These are phyloP conservation scores for Plotosus lineatus DNA, from an alignment of 2,113 vertebrate species.

Conservation along the genomic window DNA sequence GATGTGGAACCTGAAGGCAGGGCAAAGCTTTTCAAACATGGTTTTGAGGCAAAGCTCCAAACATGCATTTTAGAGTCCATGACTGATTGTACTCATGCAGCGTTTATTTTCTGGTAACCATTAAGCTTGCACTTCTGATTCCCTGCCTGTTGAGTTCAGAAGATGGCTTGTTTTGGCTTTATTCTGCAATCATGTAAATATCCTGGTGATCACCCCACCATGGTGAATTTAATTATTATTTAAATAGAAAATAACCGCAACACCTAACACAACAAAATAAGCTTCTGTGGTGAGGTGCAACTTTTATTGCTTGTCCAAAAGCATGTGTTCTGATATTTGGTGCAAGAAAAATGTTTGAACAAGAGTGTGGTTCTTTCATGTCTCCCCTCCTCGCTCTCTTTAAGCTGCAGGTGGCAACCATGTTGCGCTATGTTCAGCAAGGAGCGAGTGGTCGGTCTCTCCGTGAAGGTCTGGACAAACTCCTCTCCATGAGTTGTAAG, in stretches of 20 bases:
- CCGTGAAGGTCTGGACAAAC: constrained; percentile 73
- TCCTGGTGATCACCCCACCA: too few species aligned
- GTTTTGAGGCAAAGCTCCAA: too few species aligned
- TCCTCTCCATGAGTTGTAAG: constrained; percentile 79
- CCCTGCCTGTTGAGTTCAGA: too few species aligned
- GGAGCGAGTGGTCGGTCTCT: constrained; percentile 76
- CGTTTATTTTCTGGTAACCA: too few species aligned
- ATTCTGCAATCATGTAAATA: too few species aligned
- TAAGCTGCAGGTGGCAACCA: constrained; percentile 80
- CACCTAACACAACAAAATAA: background rate
- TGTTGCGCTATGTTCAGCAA: constrained; percentile 79
- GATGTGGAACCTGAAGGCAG: too few species aligned
- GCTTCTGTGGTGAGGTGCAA: background rate
- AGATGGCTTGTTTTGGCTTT: too few species aligned
- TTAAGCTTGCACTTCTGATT: too few species aligned
- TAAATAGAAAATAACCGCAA: background rate
- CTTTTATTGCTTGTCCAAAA: background rate
- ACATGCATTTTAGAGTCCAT: too few species aligned
- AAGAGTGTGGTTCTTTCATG: too few species aligned
- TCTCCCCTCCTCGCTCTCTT: background rate
- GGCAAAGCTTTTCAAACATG: too few species aligned
- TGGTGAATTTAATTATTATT: background rate
- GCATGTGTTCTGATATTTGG: background rate
- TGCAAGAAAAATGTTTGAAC: background rate
- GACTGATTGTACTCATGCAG: too few species aligned